Evolutionary conservation across 2,888 invertebrate genomes (phyloP).

Genomic region (Dicyrtoma fusca): DNA sequence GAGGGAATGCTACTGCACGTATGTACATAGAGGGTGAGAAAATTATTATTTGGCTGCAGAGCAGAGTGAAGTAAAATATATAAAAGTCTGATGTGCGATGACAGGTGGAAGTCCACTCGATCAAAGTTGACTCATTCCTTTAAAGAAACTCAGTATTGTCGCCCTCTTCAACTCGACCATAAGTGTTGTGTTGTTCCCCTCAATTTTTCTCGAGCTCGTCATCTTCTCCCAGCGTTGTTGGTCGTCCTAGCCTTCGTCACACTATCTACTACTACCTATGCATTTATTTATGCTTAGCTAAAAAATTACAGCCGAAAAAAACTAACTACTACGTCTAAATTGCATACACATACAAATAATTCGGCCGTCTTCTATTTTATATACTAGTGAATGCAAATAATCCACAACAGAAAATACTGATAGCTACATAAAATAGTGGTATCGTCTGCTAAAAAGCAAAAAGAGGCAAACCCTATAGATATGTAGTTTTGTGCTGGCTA

Average conservation of each 20-base stretch:
- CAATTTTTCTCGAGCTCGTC: conserved; percentile 17
- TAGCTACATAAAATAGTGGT: background rate
- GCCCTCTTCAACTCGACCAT: conserved; percentile 29
- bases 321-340: too few relatives aligned
- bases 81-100: conserved; percentile 46
- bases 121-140: conserved; percentile 43
- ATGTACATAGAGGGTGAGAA: conserved; percentile 31
- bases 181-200: conserved; percentile 31
- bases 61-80: background rate
- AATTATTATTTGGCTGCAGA: conserved; percentile 36
- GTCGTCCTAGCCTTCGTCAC: background rate
- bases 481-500: too few relatives aligned
- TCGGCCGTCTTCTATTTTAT: too few relatives aligned
- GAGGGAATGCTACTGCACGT: background rate
- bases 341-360: too few relatives aligned
- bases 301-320: too few relatives aligned
- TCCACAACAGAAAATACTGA: too few relatives aligned
- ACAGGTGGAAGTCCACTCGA: conserved; percentile 53
- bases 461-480: background rate
- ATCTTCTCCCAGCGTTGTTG: background rate
- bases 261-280: too few relatives aligned
- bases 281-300: too few relatives aligned
- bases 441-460: too few relatives aligned
- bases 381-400: too few relatives aligned
- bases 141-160: conserved; percentile 36